phyloP scores from a whole-genome alignment of 2,113 vertebrate genomes.

The Mastomys coucha region DNA sequence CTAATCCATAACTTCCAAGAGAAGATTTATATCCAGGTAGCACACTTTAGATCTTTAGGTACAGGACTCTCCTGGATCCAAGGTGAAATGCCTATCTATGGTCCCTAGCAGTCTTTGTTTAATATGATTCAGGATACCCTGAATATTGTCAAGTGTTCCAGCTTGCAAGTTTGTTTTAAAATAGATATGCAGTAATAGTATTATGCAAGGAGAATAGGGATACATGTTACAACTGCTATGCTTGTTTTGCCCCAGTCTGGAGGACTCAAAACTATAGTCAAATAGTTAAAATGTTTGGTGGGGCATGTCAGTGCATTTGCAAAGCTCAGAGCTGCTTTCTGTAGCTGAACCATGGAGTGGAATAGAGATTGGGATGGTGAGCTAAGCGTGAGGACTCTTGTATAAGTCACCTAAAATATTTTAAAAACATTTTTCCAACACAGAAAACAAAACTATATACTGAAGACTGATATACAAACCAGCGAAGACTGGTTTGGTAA shows the following conservation, averaged over 20 bases:
- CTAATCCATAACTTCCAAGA: background rate
- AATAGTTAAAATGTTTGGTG: background rate
- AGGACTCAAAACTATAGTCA: background rate
- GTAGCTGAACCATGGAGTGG: background rate
- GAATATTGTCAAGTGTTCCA: background rate
- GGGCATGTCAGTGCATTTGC: background rate
- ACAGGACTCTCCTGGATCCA: background rate
- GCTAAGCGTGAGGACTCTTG: background rate
- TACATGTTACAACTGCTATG: background rate
- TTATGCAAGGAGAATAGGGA: background rate
- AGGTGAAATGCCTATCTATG: background rate
- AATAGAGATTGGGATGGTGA: background rate
- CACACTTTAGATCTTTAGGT: background rate
- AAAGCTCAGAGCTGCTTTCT: background rate
- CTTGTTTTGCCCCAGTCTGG: background rate
- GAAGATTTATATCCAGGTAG: background rate
- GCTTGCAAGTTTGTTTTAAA: background rate
- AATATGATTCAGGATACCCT: background rate
- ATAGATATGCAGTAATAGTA: background rate
- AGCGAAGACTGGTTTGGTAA: background rate
- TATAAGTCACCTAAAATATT: background rate
- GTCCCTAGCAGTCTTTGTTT: background rate
- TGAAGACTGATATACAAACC: background rate
- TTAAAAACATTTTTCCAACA: background rate
- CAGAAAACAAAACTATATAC: background rate